A percentile compares a stretch with the other conserved stretches of the same genome.
phyloP scores from a whole-genome alignment of 2,888 invertebrate species.

The Acheta domesticus region DNA sequence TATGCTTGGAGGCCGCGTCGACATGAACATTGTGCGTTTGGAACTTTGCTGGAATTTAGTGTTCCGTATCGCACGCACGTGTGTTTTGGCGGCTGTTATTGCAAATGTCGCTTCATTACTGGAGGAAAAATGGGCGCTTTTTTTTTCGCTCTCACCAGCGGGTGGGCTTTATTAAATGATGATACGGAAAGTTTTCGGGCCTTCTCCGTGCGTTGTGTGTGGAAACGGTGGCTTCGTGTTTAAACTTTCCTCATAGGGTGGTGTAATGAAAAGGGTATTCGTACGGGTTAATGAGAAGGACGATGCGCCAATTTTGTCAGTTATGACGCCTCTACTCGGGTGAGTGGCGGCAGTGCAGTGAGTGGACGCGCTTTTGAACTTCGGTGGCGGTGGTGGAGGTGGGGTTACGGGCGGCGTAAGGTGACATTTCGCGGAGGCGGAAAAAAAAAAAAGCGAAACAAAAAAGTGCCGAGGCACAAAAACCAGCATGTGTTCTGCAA shows the following conservation, averaged over 20 bases:
- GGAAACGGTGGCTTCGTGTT: not conserved
- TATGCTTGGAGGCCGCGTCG: not conserved
- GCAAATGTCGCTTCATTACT: conserved; percentile 4
- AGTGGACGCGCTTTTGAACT: too few relatives aligned
- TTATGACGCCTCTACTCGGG: not conserved
- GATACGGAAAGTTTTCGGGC: not conserved
- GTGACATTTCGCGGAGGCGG: too few relatives aligned
- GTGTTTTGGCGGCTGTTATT: not conserved
- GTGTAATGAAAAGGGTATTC: not conserved
- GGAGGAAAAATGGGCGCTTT: not conserved
- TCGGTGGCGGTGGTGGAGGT: too few relatives aligned
- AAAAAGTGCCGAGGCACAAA: too few relatives aligned
- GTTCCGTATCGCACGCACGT: not conserved
- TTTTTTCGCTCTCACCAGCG: not conserved
- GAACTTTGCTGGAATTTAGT: not conserved
- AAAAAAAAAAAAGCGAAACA: too few relatives aligned
- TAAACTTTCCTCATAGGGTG: not conserved
- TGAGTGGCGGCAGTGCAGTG: too few relatives aligned
- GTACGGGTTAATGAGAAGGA: not conserved
- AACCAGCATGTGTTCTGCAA: too few relatives aligned
- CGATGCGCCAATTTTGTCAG: not conserved
- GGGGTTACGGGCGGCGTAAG: too few relatives aligned
- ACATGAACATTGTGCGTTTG: too few relatives aligned
- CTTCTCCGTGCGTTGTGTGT: not conserved
- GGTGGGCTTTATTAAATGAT: not conserved